Conservation (phyloP, 2,888 invertebrate species). For the Andrena dorsata region DNA sequence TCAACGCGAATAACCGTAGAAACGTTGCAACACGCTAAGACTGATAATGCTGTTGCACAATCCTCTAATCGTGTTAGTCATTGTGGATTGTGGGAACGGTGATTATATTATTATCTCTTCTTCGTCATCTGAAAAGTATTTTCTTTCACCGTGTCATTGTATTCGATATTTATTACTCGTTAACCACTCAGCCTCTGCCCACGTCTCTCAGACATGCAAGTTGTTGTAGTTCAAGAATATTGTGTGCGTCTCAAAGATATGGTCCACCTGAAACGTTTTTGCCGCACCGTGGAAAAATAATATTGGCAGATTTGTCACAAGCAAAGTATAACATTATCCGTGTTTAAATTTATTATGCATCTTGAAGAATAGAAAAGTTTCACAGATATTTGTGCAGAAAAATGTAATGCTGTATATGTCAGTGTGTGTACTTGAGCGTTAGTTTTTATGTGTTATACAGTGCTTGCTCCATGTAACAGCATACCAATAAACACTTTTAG, state of each 20-base stretch:
- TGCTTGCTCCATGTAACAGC: too few relatives aligned
- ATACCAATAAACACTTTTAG: too few relatives aligned
- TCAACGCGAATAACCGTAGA: slow-evolving; percentile 18
- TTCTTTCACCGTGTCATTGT: slow-evolving; percentile 26
- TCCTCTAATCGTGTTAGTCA: slow-evolving; percentile 51
- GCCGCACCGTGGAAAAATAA: too few relatives aligned
- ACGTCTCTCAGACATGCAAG: not conserved
- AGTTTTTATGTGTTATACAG: too few relatives aligned
- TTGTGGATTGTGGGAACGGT: slow-evolving; percentile 46
- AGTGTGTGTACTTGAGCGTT: too few relatives aligned
- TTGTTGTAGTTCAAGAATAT: not conserved
- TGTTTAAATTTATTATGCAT: too few relatives aligned
- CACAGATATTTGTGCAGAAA: too few relatives aligned
- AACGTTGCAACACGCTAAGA: slow-evolving; percentile 52
- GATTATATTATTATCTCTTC: slow-evolving; percentile 57
- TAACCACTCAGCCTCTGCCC: slow-evolving; percentile 1
- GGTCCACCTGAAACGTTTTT: too few relatives aligned
- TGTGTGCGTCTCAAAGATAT: not conserved
- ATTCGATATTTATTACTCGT: slow-evolving; percentile 3
- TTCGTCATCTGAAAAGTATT: slow-evolving; percentile 42
- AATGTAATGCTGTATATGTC: too few relatives aligned
- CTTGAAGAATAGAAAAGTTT: too few relatives aligned
- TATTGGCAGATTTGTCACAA: too few relatives aligned
- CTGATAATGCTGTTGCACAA: slow-evolving; percentile 55
- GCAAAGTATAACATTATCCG: too few relatives aligned